A percentile compares a stretch with the other conserved stretches of the same genome.
These are phyloP conservation scores for Phenganax stokvisi DNA, from an alignment of 92 coral and sea anemone genomes.

Conservation along the genomic window DNA sequence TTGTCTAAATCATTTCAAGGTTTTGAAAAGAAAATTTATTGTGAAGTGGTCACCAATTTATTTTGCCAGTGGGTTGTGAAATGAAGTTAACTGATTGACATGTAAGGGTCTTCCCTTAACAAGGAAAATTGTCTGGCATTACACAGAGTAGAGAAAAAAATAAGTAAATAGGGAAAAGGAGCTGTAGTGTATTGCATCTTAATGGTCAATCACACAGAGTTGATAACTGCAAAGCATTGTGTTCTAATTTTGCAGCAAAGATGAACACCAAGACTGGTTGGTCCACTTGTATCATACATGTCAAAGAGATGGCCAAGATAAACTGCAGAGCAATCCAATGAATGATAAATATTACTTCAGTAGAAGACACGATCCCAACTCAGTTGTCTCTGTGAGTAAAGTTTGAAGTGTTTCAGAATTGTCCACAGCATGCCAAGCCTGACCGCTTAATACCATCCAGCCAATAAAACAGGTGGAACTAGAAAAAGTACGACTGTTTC, in stretches of 20 bases:
- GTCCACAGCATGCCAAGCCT: neutral
- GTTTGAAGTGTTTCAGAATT: neutral
- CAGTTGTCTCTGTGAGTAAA: conserved; percentile 24
- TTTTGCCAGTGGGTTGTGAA: too few species aligned
- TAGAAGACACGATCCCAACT: conserved; percentile 33
- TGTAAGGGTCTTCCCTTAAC: too few species aligned
- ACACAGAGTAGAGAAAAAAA: too few species aligned
- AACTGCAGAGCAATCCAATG: conserved; percentile 22
- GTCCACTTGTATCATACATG: conserved; percentile 79
- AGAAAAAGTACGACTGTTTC: too few species aligned
- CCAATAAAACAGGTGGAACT: too few species aligned
- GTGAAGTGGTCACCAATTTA: too few species aligned
- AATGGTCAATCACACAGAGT: neutral
- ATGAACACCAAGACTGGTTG: conserved; percentile 74
- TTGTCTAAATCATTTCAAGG: neutral
- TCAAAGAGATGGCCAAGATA: conserved; percentile 51
- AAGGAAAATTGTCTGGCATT: too few species aligned
- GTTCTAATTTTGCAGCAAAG: conserved; percentile 57
- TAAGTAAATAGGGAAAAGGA: neutral
- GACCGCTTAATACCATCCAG: too few species aligned
- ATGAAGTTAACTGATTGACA: too few species aligned
- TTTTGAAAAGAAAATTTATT: neutral
- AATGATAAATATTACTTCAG: conserved; percentile 39
- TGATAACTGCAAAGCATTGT: neutral
- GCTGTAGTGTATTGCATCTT: neutral